These are phyloP conservation scores for Scyliorhinus canicula DNA, from an alignment of 2,797 vertebrate genomes.

Conservation along the genomic window DNA sequence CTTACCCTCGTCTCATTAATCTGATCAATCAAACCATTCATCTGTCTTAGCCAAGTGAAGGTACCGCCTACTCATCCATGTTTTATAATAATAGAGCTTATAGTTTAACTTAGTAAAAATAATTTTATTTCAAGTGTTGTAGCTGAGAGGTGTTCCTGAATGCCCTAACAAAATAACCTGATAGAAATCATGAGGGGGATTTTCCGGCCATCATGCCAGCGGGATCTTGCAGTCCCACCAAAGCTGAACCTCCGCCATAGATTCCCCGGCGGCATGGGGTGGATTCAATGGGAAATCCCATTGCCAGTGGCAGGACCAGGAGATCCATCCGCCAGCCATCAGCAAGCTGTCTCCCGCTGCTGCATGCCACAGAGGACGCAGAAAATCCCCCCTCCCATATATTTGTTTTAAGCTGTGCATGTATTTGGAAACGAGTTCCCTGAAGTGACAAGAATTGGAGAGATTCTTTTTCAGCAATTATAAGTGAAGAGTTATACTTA, in stretches of 20 bases:
- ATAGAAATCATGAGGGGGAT: background rate
- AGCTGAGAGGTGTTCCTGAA: background rate
- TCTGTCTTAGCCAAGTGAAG: slow-evolving; percentile 12
- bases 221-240: no score
- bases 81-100: background rate
- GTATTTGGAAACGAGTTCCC: background rate
- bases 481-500: background rate
- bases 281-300: no score
- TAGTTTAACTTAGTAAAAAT: background rate
- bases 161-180: background rate
- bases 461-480: background rate
- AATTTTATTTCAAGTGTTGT: background rate
- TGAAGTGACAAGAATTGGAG: background rate
- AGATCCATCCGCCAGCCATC: no score
- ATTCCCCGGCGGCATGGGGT: no score
- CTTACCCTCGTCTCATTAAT: slow-evolving; percentile 28
- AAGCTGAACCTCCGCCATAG: no score
- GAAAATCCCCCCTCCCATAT: no score
- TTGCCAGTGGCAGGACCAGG: no score
- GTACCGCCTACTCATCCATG: background rate
- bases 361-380: no score
- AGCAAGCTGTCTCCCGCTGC: no score
- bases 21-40: slow-evolving; percentile 25
- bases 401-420: background rate
- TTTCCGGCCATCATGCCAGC: no score